Evolutionary conservation across 2,888 invertebrate genomes (phyloP), one percentile per base, ranked within the genome.

Genomic region (Autographa pulchrina): DNA sequence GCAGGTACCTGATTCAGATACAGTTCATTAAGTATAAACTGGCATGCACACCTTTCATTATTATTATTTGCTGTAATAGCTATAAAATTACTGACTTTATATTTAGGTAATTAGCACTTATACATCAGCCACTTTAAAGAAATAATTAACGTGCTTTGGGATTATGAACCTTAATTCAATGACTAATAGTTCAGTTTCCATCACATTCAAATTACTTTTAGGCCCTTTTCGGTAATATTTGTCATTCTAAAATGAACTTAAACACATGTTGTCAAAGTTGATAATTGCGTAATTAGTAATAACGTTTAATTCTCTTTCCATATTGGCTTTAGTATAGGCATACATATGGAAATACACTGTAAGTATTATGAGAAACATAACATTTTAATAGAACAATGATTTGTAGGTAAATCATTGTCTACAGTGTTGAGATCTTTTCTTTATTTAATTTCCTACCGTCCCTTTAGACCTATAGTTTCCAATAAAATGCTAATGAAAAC

Each of bases 401-500:
- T 62, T 32, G 16, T 43, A 43, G 20, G 7, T 11, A 38, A 38
- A 38, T 38, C 38, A 38, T 38, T 38, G 38, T 38, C 38, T 38
- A 38, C 11, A 38, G 38, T 11, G 38, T 11, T 43, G 69, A 60
- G 9, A 59, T 43, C 60, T 61, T 65, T 69, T 76, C 67, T 67
- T 70, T 65, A 62, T 74, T 59, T 68, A 65, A 75, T 74, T 76
- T 74, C 58, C 64, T 64, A 66, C 61, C 35, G 70, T 61, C 62
- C 65, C 62, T 83, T 11, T 56, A 64, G 60, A 62, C 59, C 59
- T 63, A 73, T 82, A 78, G 84, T 81, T 82, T 80, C 64, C 74
- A 82, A 84, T 82, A 84, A 82, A 79, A 84, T 82, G 82, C 70
- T 72, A 82, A 82, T 82, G 59, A 63, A 72, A 84, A 69, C 72